Percentiles rank a stretch among this genome's conserved stretches.
Conservation (phyloP, 2,797 vertebrate genomes). For the Lindbergichthys nudifrons region DNA sequence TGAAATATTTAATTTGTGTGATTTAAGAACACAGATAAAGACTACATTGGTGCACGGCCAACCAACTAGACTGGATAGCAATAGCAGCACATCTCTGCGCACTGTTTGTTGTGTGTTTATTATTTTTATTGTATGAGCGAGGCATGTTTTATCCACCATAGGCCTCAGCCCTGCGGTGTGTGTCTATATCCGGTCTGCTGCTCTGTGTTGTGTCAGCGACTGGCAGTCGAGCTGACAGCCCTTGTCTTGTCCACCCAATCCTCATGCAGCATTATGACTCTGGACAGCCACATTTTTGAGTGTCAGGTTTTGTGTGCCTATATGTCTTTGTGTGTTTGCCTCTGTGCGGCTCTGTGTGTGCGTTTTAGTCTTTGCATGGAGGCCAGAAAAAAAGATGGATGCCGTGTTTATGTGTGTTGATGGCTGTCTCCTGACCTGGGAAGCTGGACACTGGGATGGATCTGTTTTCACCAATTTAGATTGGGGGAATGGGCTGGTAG, state of each 20-base stretch:
- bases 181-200: constrained; percentile 58
- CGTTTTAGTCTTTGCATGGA: constrained; percentile 17
- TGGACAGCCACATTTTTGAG: constrained; percentile 49
- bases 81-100: neutral
- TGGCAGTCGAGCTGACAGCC: constrained; percentile 68
- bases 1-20: neutral
- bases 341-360: constrained; percentile 28
- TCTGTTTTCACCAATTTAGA: constrained; percentile 53
- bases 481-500: constrained; percentile 20
- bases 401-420: constrained; percentile 14
- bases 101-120: constrained; percentile 30
- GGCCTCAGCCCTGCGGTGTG: constrained; percentile 44
- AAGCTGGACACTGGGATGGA: constrained; percentile 24
- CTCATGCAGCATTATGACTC: constrained; percentile 47
- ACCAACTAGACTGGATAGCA: no score
- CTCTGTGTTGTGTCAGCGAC: constrained; percentile 75
- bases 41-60: no score
- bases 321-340: constrained; percentile 9
- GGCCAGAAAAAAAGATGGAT: constrained; percentile 26
- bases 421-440: constrained; percentile 30
- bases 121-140: constrained; percentile 33
- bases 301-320: constrained; percentile 18
- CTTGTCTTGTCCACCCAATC: constrained; percentile 65
- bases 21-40: neutral
- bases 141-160: constrained; percentile 38